These are phyloP conservation scores for Pelodytes ibericus DNA, from an alignment of 2,797 vertebrate species.

Conservation along the genomic window DNA sequence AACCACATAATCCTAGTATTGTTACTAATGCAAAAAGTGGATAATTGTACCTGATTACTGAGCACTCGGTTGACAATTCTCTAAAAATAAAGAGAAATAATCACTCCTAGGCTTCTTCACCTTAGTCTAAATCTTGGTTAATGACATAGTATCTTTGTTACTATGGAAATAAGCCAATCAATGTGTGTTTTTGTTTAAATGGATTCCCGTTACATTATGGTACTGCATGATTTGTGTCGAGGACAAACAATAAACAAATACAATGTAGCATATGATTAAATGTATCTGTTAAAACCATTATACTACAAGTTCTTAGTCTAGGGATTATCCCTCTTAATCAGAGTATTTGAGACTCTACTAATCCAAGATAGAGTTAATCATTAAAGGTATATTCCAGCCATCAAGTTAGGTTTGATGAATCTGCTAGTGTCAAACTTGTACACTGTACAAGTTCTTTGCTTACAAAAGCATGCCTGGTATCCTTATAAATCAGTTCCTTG, in stretches of 20 bases:
- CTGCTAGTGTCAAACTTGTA: too few species aligned
- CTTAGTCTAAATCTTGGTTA: conserved; percentile 36
- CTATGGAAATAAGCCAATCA: conserved; percentile 46
- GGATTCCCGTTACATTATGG: conserved; percentile 32
- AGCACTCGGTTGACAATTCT: conserved; percentile 22
- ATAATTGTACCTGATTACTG: conserved; percentile 41
- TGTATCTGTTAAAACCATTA: neutral
- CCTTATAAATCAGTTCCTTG: too few species aligned
- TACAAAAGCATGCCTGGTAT: too few species aligned
- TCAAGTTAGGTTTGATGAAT: too few species aligned
- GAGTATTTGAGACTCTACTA: neutral
- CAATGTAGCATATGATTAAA: conserved; percentile 1
- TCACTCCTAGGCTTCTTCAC: conserved; percentile 24
- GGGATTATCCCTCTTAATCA: conserved; percentile 8
- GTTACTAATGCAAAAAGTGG: conserved; percentile 26
- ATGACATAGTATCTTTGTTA: conserved; percentile 35
- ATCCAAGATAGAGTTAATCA: neutral
- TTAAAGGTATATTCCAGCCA: too few species aligned
- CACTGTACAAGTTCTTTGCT: too few species aligned
- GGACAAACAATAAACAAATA: neutral
- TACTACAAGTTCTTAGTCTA: neutral
- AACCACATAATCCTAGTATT: conserved; percentile 25
- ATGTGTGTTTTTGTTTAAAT: conserved; percentile 38
- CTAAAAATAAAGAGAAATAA: conserved; percentile 47
- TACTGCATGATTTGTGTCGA: conserved; percentile 20